These are phyloP conservation scores for Metacarcinus magister DNA, from an alignment of 2,888 invertebrate species.

Conservation along the genomic window DNA sequence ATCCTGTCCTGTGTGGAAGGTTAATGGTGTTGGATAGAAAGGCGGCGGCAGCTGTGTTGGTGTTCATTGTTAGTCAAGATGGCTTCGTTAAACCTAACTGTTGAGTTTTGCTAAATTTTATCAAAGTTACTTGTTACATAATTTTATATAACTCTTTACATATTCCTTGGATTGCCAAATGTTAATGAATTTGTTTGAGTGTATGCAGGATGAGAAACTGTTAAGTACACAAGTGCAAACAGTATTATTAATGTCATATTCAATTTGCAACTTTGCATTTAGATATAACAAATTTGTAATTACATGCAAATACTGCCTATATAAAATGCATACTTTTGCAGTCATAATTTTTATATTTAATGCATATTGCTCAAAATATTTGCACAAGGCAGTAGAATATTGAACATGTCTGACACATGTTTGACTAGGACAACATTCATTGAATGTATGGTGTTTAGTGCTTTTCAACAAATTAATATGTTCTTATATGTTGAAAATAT, in stretches of 20 bases:
- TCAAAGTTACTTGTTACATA: slow-evolving; percentile 1
- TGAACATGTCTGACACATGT: not conserved
- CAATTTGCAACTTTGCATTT: not conserved
- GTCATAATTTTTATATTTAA: not conserved
- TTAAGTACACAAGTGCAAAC: slow-evolving; percentile 37
- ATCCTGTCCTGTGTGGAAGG: not conserved
- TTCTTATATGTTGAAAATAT: not conserved
- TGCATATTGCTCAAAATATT: not conserved
- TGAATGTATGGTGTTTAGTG: not conserved
- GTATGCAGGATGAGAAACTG: slow-evolving; percentile 38
- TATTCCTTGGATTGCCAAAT: not conserved
- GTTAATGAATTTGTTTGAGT: not conserved
- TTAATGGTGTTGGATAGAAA: not conserved
- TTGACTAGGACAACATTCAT: not conserved
- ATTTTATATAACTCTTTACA: slow-evolving; percentile 31
- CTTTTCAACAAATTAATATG: not conserved
- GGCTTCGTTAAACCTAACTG: not conserved
- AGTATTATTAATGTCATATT: not conserved
- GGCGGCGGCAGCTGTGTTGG: not conserved
- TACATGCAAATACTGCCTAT: slow-evolving; percentile 29
- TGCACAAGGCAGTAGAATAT: not conserved
- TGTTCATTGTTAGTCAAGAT: slow-evolving; percentile 30
- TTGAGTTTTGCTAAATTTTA: slow-evolving; percentile 27
- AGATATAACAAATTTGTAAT: not conserved
- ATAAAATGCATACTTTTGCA: slow-evolving; percentile 19